Base-by-base conservation (phyloP, 2,113 vertebrate species). In the Bolborhynchus lineola region DNA sequence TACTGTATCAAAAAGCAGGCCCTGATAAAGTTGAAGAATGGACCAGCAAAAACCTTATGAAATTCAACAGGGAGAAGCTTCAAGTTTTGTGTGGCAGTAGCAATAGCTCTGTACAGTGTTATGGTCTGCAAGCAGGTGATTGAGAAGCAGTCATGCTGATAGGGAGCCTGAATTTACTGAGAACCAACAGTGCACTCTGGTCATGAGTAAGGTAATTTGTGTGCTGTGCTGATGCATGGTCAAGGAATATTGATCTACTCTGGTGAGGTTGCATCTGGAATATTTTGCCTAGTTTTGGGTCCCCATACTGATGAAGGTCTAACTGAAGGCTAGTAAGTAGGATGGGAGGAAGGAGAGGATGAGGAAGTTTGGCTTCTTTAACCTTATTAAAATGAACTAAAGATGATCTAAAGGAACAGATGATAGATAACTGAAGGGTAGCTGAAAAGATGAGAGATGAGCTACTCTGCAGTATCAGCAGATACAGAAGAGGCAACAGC, bases 161-260 rank as follows among this genome's bases (percentile, higher is more conserved):
- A 75, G 28, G 6, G 11, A 70, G 31, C n/a, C 37, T 65, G 18
- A 62, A 23, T 9, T 2, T 2, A 26, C 3, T 9, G 28, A 4
- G 13, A 75, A 55, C 15, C 72, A 57, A 15, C 29, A 53, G 41
- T 10, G 67, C 50, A 31, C 13, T 65, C 11, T 72, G 1, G 0
- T 35, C 3, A 5, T 4, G 5, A 70, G 42, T 33, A 70, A 60
- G 41, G 31, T 9, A 83, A 21, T 68, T 49, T 1, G 0, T 5
- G 0, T 13, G 53, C 44, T 69, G 49, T 69, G 35, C 9, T 84
- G 60, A 7, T 72, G 5, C 35, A 11, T 13, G 41, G 39, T 33
- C 44, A 90, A 76, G 50, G 26, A 64, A 47, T 3, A 4, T 24
- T 33, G 20, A 24, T 47, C 52, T 72, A 0, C 25, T 50, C 14